Conservation (phyloP, 2,113 vertebrate genomes). For the Mus musculus region DNA sequence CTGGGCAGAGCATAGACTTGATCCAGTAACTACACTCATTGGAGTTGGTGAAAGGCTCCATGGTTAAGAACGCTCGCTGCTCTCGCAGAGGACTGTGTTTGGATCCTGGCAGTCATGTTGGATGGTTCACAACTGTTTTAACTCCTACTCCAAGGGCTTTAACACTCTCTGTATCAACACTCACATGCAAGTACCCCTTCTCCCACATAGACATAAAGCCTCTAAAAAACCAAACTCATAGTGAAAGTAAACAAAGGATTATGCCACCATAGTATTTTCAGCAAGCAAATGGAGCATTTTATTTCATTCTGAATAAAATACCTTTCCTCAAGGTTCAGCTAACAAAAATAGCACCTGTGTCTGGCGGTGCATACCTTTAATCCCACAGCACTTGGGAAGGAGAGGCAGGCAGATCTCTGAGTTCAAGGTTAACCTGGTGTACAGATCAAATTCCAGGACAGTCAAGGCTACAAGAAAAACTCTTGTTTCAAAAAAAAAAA, state of each 20-base stretch:
- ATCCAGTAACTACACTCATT: background rate
- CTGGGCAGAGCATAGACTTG: background rate
- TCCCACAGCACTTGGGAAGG: background rate
- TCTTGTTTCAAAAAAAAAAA: background rate
- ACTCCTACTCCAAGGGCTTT: background rate
- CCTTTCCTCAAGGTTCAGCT: background rate
- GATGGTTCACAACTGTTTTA: background rate
- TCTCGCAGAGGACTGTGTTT: background rate
- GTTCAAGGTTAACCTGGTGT: background rate
- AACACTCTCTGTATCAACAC: background rate
- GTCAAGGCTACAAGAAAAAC: background rate
- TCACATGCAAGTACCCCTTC: background rate
- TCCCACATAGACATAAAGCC: background rate
- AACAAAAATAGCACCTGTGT: background rate
- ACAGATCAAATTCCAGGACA: background rate
- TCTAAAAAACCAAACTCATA: background rate
- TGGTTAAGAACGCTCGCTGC: background rate
- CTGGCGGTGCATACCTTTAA: background rate
- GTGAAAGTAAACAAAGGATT: background rate
- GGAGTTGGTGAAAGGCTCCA: background rate
- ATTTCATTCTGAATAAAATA: background rate
- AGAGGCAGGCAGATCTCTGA: background rate
- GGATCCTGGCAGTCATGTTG: background rate
- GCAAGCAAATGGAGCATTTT: background rate
- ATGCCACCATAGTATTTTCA: background rate